Percentiles rank a stretch among this genome's conserved stretches.
phyloP scores from a whole-genome alignment of 2,888 invertebrate species.

The Drosophila atripex region DNA sequence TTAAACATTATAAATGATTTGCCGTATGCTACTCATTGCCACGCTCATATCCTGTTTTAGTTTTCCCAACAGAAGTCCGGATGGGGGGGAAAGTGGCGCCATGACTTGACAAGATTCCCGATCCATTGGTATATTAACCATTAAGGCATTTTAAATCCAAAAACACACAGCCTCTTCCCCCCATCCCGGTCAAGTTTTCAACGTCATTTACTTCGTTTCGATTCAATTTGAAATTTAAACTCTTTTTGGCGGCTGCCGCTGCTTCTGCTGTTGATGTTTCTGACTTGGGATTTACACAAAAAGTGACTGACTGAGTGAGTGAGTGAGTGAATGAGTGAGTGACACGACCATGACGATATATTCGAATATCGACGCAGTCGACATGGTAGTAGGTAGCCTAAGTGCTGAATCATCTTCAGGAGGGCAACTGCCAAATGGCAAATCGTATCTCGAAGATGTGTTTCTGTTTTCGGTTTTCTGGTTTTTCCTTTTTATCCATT shows the following conservation, averaged over 20 bases:
- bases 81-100: conserved; percentile 64
- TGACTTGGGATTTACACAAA: conserved; percentile 26
- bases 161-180: conserved; percentile 17
- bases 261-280: conserved; percentile 24
- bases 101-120: conserved; percentile 56
- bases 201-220: conserved; percentile 71
- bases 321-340: conserved; percentile 52
- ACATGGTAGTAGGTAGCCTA: conserved; percentile 54
- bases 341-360: conserved; percentile 69
- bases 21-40: conserved; percentile 51
- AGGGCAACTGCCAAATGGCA: conserved; percentile 57
- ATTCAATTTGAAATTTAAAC: conserved; percentile 75
- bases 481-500: conserved; percentile 35
- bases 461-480: conserved; percentile 33
- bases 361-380: conserved; percentile 36
- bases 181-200: conserved; percentile 56
- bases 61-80: conserved; percentile 8
- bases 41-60: conserved; percentile 62
- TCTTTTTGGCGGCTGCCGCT: conserved; percentile 59
- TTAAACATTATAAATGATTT: conserved; percentile 75
- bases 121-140: conserved; percentile 63
- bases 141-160: conserved; percentile 68
- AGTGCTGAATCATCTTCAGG: conserved; percentile 67
- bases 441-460: conserved; percentile 52
- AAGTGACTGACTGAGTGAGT: conserved; percentile 5